Conservation (phyloP, 2,888 invertebrate genomes). For the Halictus quadricinctus region DNA sequence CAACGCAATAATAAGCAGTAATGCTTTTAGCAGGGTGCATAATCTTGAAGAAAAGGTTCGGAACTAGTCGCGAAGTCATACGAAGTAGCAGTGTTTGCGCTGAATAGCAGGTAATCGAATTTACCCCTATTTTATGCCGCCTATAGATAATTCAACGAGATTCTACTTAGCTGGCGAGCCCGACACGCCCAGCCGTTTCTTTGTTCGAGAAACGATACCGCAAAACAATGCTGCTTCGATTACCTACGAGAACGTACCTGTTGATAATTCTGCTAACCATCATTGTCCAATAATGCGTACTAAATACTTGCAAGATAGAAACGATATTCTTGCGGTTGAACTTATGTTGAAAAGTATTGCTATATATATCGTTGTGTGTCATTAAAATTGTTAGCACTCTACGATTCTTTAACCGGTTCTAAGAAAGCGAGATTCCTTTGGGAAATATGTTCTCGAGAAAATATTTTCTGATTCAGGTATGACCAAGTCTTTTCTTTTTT, state of each 20-base stretch:
- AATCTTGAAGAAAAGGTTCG: slow-evolving; percentile 34
- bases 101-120: slow-evolving; percentile 71
- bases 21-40: neutral
- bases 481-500: neutral
- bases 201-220: slow-evolving; percentile 30
- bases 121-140: slow-evolving; percentile 55
- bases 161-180: slow-evolving; percentile 13
- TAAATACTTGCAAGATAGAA: neutral
- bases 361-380: neutral
- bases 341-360: neutral
- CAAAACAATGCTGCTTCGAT: neutral
- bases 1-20: too few species aligned
- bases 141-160: slow-evolving; percentile 46
- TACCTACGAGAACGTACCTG: neutral
- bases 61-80: slow-evolving; percentile 65
- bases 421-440: neutral
- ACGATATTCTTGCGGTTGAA: neutral
- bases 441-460: neutral
- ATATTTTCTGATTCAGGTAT: neutral
- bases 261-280: neutral
- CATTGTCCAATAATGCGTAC: neutral
- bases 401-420: neutral
- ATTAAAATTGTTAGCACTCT: neutral
- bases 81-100: slow-evolving; percentile 61
- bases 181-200: slow-evolving; percentile 46